phyloP scores from a whole-genome alignment of 2,797 vertebrate species.

The Molothrus aeneus region DNA sequence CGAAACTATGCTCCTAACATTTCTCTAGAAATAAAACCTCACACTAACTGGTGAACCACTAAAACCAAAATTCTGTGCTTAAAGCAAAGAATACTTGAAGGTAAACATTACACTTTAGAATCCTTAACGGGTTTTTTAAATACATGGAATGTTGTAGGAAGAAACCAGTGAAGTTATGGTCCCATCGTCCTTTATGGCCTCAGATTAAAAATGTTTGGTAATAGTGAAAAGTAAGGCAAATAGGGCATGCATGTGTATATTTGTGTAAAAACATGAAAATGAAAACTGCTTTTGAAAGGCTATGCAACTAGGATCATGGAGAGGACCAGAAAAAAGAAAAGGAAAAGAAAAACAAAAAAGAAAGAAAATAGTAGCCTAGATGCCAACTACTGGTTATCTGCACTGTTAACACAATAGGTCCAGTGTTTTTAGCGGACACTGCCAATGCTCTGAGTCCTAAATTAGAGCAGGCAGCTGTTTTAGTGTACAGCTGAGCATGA shows the following conservation, averaged over 20 bases:
- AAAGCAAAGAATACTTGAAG: not conserved
- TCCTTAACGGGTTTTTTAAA: not conserved
- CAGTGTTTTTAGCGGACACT: slow-evolving; percentile 41
- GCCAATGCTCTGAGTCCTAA: slow-evolving; percentile 41
- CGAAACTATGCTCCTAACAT: not conserved
- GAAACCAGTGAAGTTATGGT: not conserved
- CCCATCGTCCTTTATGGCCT: not conserved
- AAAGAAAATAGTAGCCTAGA: not conserved
- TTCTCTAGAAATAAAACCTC: not conserved
- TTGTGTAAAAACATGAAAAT: not conserved
- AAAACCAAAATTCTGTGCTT: not conserved
- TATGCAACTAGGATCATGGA: not conserved
- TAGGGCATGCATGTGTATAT: rapidly evolving
- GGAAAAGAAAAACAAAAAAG: rapidly evolving
- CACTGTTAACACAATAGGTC: slow-evolving; percentile 31
- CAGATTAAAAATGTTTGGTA: not conserved
- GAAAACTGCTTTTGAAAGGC: not conserved
- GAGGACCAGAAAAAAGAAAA: not conserved
- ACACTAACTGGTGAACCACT: not conserved
- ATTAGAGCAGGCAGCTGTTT: slow-evolving; percentile 67
- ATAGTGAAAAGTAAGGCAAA: not conserved
- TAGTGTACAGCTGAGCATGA: slow-evolving; percentile 60
- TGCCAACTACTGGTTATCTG: slow-evolving; percentile 3
- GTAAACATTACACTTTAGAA: not conserved
- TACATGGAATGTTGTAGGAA: not conserved